Conservation (phyloP, 2,888 invertebrate genomes). For the Toxonevra muliebris region DNA sequence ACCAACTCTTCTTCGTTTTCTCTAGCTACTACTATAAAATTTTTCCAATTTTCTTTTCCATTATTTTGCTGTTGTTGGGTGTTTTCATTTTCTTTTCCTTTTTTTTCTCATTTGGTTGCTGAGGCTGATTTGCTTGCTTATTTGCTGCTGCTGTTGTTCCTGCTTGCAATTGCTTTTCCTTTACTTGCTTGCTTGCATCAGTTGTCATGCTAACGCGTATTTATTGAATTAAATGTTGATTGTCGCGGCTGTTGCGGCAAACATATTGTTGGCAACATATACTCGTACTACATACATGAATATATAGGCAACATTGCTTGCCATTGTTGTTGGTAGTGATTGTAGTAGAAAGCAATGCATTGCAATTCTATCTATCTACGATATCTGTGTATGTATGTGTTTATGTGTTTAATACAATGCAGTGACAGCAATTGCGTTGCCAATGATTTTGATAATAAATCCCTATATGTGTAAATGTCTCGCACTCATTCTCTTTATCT, state of each 20-base stretch:
- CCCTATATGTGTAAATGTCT: neutral
- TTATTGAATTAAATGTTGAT: conserved; percentile 12
- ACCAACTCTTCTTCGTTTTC: too few species aligned
- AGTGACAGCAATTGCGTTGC: neutral
- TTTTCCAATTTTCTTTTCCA: neutral
- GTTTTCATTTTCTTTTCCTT: too few species aligned
- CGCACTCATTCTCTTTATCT: too few species aligned
- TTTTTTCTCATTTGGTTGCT: too few species aligned
- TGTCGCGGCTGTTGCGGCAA: conserved; percentile 12
- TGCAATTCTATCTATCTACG: too few species aligned
- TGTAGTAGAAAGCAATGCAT: too few species aligned
- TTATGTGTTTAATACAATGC: neutral
- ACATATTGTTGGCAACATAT: conserved; percentile 5
- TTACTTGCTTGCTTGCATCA: neutral
- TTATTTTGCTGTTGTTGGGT: neutral
- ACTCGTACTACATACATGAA: neutral
- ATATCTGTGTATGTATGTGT: neutral
- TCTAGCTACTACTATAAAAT: too few species aligned
- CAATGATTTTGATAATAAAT: conserved; percentile 2
- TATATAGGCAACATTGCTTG: too few species aligned
- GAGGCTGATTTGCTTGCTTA: too few species aligned
- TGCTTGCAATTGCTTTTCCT: neutral
- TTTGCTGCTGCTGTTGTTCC: too few species aligned
- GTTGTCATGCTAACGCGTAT: conserved; percentile 1
- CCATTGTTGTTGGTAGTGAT: too few species aligned